A percentile compares a stretch with the other conserved stretches of the same genome.
Conservation (phyloP, 2,888 invertebrate species). For the Eupithecia dodoneata region DNA sequence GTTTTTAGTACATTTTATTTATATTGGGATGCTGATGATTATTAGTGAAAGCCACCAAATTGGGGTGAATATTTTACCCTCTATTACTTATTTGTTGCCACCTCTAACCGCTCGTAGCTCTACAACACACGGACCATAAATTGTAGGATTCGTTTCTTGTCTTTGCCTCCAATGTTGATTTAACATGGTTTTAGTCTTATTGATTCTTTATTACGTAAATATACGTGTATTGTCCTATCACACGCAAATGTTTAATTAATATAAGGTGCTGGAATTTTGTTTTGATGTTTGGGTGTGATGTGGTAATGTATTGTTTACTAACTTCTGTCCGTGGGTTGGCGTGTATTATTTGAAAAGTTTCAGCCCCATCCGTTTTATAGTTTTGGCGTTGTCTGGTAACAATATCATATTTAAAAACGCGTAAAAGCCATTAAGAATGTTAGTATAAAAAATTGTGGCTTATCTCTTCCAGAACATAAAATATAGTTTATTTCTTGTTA, state of each 20-base stretch:
- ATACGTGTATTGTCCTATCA: slow-evolving; percentile 78
- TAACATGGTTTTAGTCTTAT: slow-evolving; percentile 84
- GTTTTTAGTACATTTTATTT: not conserved
- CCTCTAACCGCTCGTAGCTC: slow-evolving; percentile 65
- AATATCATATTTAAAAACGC: not conserved
- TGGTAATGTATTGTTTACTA: not conserved
- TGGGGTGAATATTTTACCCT: not conserved
- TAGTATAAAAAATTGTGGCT: too few relatives aligned
- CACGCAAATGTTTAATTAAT: slow-evolving; percentile 82
- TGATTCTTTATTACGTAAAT: slow-evolving; percentile 82
- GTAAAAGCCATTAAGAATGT: too few relatives aligned
- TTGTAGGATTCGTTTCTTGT: slow-evolving; percentile 80
- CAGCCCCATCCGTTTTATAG: not conserved
- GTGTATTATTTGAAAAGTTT: not conserved
- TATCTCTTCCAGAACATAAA: too few relatives aligned
- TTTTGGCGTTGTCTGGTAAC: not conserved
- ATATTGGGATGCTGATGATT: not conserved
- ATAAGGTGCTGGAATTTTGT: slow-evolving; percentile 44
- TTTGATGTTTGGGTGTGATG: slow-evolving; percentile 18
- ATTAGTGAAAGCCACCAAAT: not conserved
- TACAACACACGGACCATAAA: slow-evolving; percentile 73
- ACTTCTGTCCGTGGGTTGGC: not conserved
- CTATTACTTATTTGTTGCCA: slow-evolving; percentile 35
- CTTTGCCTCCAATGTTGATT: slow-evolving; percentile 83
- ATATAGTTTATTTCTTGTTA: too few relatives aligned